Evolutionary conservation across 92 coral and sea anemone genomes (phyloP).

Genomic region (Epizoanthus stellaris): DNA sequence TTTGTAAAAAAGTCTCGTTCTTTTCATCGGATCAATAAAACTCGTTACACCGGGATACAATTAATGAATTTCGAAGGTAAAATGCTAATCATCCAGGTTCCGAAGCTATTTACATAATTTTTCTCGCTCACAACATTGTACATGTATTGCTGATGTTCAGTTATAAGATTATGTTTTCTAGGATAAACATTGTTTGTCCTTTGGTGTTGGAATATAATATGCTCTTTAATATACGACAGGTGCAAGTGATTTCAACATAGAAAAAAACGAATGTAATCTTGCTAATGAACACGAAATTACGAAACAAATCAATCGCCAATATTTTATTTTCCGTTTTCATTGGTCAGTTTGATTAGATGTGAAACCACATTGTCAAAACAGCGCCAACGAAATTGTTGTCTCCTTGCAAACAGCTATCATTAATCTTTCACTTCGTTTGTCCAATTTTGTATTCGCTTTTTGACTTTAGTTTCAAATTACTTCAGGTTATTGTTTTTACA

Average conservation of each 20-base stretch:
- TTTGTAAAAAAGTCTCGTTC: no score
- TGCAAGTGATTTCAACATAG: not conserved
- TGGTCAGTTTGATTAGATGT: slow-evolving; percentile 1
- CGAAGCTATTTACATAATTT: no score
- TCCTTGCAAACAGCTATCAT: slow-evolving; percentile 27
- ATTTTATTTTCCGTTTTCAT: not conserved
- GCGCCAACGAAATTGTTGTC: not conserved
- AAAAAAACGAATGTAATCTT: not conserved
- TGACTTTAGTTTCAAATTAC: not conserved
- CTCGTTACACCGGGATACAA: no score
- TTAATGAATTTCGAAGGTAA: no score
- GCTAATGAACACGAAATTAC: not conserved
- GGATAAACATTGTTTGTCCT: no score
- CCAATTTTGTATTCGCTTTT: not conserved
- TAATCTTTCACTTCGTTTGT: slow-evolving; percentile 35
- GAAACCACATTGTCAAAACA: slow-evolving; percentile 2
- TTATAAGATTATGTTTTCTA: no score
- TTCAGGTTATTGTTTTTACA: not conserved
- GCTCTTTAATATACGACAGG: not conserved
- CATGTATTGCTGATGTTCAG: no score
- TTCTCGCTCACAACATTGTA: no score
- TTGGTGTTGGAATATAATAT: no score
- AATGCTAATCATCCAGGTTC: no score
- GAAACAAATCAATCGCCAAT: not conserved
- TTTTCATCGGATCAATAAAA: no score